These are phyloP conservation scores for Tipula unca DNA, from an alignment of 2,888 invertebrate species.

Conservation along the genomic window DNA sequence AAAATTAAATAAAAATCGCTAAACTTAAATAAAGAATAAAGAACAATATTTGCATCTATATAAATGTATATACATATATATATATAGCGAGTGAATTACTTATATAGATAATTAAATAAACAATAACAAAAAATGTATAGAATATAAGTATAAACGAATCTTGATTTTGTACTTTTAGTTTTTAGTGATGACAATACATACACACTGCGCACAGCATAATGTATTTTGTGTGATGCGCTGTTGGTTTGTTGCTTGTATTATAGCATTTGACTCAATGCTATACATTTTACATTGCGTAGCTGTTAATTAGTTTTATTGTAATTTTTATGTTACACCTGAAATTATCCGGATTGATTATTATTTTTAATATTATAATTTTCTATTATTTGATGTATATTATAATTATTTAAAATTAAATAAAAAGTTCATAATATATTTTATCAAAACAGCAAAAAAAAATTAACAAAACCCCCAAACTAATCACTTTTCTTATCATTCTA, in stretches of 20 bases:
- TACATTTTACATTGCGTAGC: neutral
- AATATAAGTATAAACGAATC: neutral
- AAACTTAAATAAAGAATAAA: neutral
- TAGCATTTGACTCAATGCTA: neutral
- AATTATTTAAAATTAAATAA: neutral
- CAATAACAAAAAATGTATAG: neutral
- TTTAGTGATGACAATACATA: neutral
- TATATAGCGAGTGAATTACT: neutral
- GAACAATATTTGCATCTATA: neutral
- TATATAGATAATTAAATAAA: neutral
- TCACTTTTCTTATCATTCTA: neutral
- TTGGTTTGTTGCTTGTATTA: neutral
- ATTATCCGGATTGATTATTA: conserved; percentile 14
- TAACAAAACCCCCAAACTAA: neutral
- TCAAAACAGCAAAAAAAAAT: neutral
- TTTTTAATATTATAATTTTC: neutral
- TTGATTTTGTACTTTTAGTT: neutral
- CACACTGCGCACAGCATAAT: neutral
- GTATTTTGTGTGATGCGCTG: neutral
- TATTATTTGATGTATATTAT: neutral
- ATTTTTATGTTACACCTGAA: neutral
- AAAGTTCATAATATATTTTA: neutral
- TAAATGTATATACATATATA: too few species aligned
- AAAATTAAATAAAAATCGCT: neutral
- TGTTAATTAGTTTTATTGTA: neutral